Evolutionary conservation across 2,797 vertebrate genomes (phyloP), one percentile per base, ranked within the genome.

Genomic region (Gouania willdenowi): DNA sequence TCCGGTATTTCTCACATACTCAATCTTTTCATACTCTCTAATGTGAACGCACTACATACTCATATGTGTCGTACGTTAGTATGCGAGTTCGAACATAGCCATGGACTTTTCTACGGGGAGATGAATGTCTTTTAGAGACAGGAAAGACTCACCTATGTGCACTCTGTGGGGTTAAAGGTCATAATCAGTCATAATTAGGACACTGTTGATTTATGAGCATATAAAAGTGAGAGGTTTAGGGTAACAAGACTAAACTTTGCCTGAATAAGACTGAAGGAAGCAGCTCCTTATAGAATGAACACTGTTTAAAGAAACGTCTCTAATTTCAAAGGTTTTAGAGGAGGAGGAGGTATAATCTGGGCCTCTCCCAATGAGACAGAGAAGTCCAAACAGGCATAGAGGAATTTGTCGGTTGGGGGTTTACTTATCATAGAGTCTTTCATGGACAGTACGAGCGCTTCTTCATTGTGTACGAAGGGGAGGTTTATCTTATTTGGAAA

Each of bases 401-500:
- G 58, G 63, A 72, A 86, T 74, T 71, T 76, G 77, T 47, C 32
- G 43, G 52, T 52, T n/a, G 66, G 55, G 64, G 68, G 45, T 58
- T 81, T 52, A 76, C 79, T 87, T 81, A 86, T 87, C 78, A 87
- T 81, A 79, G 77, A 82, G 78, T 75, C 79, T 87, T 85, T 87
- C 72, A 77, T 88, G 79, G 81, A 87, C 83, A 86, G 83, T 86
- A 87, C 71, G 77, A 62, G 70, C 77, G 60, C 67, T 79, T 79
- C 60, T 64, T 81, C 79, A 79, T 83, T 87, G 82, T 86, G 67
- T 72, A 75, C 26, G 35, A 75, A 71, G 74, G 77, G 73, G 81
- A 68, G 77, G 80, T 74, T 89, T 88, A 88, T 89, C 87, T 90
- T 87, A 85, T 88, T 88, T 86, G 72, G 82, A 83, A 87, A 88